A percentile compares a stretch with the other conserved stretches of the same genome.
Conservation (phyloP, 2,797 vertebrate species). For the Xenentodon cancila region DNA sequence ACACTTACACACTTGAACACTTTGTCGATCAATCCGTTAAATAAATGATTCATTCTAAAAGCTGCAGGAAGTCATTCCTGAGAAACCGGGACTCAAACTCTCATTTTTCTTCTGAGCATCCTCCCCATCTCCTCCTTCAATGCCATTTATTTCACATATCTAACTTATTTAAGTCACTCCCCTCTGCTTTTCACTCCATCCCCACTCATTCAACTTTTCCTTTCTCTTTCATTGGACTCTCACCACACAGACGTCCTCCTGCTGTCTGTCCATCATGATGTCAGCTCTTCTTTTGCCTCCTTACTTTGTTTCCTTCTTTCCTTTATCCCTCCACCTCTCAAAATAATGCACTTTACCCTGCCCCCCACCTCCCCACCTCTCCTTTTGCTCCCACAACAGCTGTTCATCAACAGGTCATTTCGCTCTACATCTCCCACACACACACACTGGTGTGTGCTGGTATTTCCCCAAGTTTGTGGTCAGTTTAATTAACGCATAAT, state of each 20-base stretch:
- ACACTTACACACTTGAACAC: conserved; percentile 33
- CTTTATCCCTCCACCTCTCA: conserved; percentile 47
- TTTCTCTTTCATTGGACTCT: conserved; percentile 13
- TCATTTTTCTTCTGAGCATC: background rate
- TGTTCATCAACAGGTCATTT: conserved; percentile 41
- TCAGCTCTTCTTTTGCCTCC: conserved; percentile 46
- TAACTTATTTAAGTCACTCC: conserved; percentile 8
- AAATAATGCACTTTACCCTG: conserved; percentile 35
- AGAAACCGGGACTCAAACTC: conserved; percentile 13
- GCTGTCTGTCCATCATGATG: conserved; percentile 46
- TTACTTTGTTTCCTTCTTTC: conserved; percentile 40
- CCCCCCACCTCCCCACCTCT: conserved; percentile 5
- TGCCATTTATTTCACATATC: conserved; percentile 6
- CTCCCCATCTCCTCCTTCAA: background rate
- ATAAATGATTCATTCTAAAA: conserved; percentile 42
- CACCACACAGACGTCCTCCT: conserved; percentile 11
- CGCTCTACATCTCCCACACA: conserved; percentile 19
- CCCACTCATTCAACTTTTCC: conserved; percentile 52
- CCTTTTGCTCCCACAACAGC: conserved; percentile 40
- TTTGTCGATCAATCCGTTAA: conserved; percentile 11
- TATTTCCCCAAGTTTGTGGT: conserved; percentile 12
- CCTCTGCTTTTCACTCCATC: conserved; percentile 13
- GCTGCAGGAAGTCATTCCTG: background rate
- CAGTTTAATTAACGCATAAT: conserved; percentile 6
- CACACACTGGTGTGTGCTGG: background rate